Evolutionary conservation across 2,113 vertebrate genomes (phyloP).

Genomic region (Onychorhynchus coronatus): DNA sequence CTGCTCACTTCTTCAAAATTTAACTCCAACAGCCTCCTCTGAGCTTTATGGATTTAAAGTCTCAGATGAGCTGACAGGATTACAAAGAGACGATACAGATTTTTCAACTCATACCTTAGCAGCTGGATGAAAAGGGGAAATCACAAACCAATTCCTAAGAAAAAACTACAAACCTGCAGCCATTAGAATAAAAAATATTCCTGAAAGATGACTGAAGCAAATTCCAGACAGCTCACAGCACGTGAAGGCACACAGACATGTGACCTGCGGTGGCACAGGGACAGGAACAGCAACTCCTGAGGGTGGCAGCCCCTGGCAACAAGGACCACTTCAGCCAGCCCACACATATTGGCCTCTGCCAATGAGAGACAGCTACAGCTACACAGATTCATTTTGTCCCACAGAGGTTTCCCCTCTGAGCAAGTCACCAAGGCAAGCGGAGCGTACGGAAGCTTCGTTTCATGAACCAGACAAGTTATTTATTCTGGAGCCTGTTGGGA

Average conservation of each 20-base stretch:
- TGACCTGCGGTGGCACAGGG: neutral
- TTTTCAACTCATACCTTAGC: neutral
- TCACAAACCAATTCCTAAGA: neutral
- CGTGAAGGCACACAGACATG: accelerated
- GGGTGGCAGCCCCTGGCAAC: neutral
- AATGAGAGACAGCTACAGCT: neutral
- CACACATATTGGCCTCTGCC: accelerated
- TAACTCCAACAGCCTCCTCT: neutral
- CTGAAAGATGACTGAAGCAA: neutral
- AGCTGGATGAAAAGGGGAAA: neutral
- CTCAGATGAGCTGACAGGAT: neutral
- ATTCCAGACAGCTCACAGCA: neutral
- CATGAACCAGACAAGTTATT: neutral
- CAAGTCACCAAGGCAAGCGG: neutral
- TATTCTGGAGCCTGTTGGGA: neutral
- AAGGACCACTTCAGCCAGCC: neutral
- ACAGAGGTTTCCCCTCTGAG: neutral
- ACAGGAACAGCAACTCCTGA: neutral
- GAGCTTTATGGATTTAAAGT: neutral
- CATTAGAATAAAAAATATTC: neutral
- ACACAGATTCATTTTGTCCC: neutral
- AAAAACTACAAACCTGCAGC: neutral
- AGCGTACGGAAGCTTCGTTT: neutral
- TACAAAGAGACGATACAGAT: neutral
- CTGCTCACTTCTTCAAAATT: neutral